Evolutionary conservation across 2,888 invertebrate species (phyloP).

Genomic region (Monopis laevigella): DNA sequence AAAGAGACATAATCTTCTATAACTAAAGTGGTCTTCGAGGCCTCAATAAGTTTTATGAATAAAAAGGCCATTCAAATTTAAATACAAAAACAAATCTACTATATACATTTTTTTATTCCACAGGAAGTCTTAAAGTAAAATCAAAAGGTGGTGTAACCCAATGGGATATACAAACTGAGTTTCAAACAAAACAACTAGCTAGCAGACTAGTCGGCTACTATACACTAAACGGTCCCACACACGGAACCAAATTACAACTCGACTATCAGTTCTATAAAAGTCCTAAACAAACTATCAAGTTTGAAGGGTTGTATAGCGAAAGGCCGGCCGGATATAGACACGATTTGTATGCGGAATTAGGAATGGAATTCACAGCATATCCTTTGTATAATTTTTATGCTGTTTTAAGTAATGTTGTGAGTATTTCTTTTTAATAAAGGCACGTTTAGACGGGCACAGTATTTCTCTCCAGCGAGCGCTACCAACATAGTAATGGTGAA

Average conservation of each 20-base stretch:
- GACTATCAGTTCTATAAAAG: slow-evolving; percentile 73
- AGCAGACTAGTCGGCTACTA: slow-evolving; percentile 80
- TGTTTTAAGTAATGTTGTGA: slow-evolving; percentile 71
- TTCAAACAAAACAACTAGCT: slow-evolving; percentile 80
- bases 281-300: slow-evolving; percentile 61
- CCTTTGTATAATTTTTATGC: slow-evolving; percentile 76
- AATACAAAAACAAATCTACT: too few relatives aligned
- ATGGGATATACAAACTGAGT: slow-evolving; percentile 78
- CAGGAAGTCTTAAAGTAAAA: slow-evolving; percentile 46
- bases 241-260: slow-evolving; percentile 70
- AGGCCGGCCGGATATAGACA: slow-evolving; percentile 66
- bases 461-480: too few relatives aligned
- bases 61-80: too few relatives aligned
- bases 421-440: slow-evolving; percentile 21
- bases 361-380: slow-evolving; percentile 79
- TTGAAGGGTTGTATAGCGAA: slow-evolving; percentile 60
- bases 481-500: too few relatives aligned
- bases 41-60: too few relatives aligned
- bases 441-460: too few relatives aligned
- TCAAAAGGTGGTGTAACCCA: slow-evolving; percentile 73
- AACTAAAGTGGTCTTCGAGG: too few relatives aligned
- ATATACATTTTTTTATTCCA: too few relatives aligned
- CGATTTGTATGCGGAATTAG: slow-evolving; percentile 71
- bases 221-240: slow-evolving; percentile 56
- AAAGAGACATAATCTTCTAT: too few relatives aligned